Evolutionary conservation across 1,140 invertebrate species (phyloP).

Genomic region (Chironomus striatipennis): DNA sequence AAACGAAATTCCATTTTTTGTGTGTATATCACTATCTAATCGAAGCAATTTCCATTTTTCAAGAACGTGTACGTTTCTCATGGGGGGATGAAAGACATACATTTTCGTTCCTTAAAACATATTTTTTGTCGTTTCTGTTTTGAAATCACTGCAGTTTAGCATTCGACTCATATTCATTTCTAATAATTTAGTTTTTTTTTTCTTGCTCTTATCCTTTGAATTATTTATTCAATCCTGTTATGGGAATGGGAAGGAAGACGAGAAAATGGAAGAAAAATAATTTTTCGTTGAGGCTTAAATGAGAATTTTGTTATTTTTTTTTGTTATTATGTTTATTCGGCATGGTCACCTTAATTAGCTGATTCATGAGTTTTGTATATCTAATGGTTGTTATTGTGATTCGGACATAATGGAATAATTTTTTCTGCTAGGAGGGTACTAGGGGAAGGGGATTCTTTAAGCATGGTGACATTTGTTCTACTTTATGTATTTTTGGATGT

Average conservation of each 20-base stretch:
- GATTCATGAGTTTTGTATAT: too few relatives aligned
- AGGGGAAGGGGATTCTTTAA: too few relatives aligned
- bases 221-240: not conserved
- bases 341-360: too few relatives aligned
- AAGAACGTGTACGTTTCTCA: conserved; percentile 6
- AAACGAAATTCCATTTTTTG: not conserved
- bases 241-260: not conserved
- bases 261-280: not conserved
- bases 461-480: too few relatives aligned
- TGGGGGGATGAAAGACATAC: too few relatives aligned
- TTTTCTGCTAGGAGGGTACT: too few relatives aligned
- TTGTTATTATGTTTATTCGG: too few relatives aligned
- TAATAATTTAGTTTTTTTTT: not conserved
- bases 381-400: too few relatives aligned
- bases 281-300: too few relatives aligned
- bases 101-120: not conserved
- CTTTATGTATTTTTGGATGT: too few relatives aligned
- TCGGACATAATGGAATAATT: too few relatives aligned
- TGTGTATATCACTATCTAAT: conserved; percentile 1
- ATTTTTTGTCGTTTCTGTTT: not conserved
- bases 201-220: not conserved
- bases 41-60: conserved; percentile 23
- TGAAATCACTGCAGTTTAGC: conserved; percentile 1
- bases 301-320: too few relatives aligned
- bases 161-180: conserved; percentile 7